Percentiles rank a stretch among this genome's conserved stretches.
Evolutionary conservation across 2,113 vertebrate species (phyloP).

Genomic region (Nothocercus nigrocapillus): DNA sequence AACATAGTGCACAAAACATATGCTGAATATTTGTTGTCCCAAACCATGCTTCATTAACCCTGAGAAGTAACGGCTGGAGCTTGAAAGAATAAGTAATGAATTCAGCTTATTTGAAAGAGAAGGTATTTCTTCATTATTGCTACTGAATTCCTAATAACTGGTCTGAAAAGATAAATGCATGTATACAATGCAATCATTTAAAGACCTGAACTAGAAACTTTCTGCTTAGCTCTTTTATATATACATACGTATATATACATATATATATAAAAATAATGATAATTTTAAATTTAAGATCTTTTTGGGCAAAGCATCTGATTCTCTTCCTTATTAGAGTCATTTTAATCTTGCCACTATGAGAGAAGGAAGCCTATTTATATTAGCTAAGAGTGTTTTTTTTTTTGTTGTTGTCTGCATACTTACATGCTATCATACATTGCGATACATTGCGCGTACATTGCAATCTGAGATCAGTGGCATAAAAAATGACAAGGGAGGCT

Average conservation of each 20-base stretch:
- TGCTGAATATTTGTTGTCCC: not conserved
- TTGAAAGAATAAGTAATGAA: conserved; percentile 1
- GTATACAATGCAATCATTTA: not conserved
- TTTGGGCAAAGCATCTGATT: not conserved
- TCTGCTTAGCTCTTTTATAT: not conserved
- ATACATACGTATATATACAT: too few species aligned
- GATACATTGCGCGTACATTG: not conserved
- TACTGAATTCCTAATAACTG: not conserved
- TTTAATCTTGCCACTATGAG: not conserved
- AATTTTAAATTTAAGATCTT: not conserved
- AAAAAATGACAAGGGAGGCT: not conserved
- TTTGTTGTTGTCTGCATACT: rapidly evolving
- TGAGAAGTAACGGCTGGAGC: not conserved
- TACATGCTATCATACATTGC: not conserved
- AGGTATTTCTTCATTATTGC: not conserved
- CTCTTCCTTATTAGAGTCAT: not conserved
- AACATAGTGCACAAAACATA: not conserved
- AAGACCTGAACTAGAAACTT: not conserved
- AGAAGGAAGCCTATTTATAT: not conserved
- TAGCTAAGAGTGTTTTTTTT: not conserved
- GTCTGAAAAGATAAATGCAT: conserved; percentile 8
- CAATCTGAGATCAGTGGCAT: not conserved
- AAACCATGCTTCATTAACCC: not conserved
- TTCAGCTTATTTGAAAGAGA: not conserved
- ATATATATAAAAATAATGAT: not conserved